Conservation (phyloP, 92 coral and sea anemone species). For the Siderastrea radians region DNA sequence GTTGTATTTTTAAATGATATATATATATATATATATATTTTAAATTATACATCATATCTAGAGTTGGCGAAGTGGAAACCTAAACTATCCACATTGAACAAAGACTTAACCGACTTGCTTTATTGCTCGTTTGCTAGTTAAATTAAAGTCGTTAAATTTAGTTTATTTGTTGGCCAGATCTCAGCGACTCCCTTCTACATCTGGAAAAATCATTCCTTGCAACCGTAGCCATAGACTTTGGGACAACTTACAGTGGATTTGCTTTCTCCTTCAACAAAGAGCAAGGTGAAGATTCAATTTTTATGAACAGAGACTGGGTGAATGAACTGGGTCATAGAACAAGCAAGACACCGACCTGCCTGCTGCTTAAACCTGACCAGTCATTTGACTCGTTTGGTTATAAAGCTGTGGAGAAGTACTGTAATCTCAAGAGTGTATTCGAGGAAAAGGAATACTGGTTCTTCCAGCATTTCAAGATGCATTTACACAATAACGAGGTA, state of each 20-base stretch:
- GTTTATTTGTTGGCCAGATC: neutral
- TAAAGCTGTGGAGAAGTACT: slow-evolving; percentile 29
- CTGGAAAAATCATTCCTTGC: slow-evolving; percentile 37
- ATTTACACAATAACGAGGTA: slow-evolving; percentile 45
- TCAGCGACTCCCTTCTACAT: slow-evolving; percentile 5
- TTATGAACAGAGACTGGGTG: slow-evolving; percentile 53
- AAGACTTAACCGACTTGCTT: too few species aligned
- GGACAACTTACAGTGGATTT: slow-evolving; percentile 59
- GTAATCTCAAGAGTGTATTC: slow-evolving; percentile 11
- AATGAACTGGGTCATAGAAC: slow-evolving; percentile 34
- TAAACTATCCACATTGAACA: too few species aligned
- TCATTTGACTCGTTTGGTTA: slow-evolving; percentile 53
- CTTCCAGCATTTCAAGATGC: slow-evolving; percentile 54
- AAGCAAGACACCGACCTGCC: slow-evolving; percentile 52
- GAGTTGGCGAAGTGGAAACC: too few species aligned
- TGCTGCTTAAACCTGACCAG: slow-evolving; percentile 43
- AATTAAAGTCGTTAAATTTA: neutral
- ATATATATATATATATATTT: too few species aligned
- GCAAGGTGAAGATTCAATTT: slow-evolving; percentile 33
- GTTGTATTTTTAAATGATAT: too few species aligned
- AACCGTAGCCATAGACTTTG: slow-evolving; percentile 53
- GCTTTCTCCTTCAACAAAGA: slow-evolving; percentile 52
- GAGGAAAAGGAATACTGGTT: slow-evolving; percentile 46
- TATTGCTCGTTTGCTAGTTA: too few species aligned
- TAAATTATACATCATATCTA: too few species aligned